A percentile compares a stretch with the other conserved stretches of the same genome.
These are phyloP conservation scores for Heloderma charlesbogerti DNA, from an alignment of 2,113 vertebrate genomes.

Conservation along the genomic window DNA sequence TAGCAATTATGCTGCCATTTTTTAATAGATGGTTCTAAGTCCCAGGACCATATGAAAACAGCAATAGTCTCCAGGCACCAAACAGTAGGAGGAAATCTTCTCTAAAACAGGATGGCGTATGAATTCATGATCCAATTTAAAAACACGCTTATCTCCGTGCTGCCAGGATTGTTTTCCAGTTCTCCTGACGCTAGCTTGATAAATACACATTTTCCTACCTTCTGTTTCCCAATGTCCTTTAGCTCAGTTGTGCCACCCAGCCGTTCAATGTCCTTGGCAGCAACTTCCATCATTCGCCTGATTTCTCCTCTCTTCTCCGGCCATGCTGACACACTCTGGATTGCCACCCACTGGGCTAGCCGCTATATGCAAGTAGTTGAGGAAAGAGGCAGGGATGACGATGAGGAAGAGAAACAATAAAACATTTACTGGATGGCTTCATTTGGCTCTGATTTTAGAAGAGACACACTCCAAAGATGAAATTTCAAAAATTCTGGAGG, in stretches of 20 bases:
- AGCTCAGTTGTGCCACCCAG: conserved; percentile 89
- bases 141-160: not conserved
- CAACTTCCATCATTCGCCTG: conserved; percentile 91
- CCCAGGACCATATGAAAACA: not conserved
- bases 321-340: conserved; percentile 95
- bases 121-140: not conserved
- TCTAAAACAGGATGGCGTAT: not conserved
- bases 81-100: not conserved
- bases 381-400: not conserved
- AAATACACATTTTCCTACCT: conserved; percentile 70
- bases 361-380: conserved; percentile 75
- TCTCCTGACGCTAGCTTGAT: not conserved
- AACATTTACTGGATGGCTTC: not conserved
- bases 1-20: not conserved
- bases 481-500: not conserved
- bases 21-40: not conserved
- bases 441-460: not conserved
- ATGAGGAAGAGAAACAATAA: not conserved
- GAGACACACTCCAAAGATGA: not conserved
- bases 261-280: conserved; percentile 86
- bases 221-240: conserved; percentile 90
- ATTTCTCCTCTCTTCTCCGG: conserved; percentile 92
- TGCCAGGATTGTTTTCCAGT: not conserved
- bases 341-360: conserved; percentile 90
- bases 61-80: not conserved